These are phyloP conservation scores for Camponotus pennsylvanicus DNA, from an alignment of 1,140 invertebrate species.

Conservation along the genomic window DNA sequence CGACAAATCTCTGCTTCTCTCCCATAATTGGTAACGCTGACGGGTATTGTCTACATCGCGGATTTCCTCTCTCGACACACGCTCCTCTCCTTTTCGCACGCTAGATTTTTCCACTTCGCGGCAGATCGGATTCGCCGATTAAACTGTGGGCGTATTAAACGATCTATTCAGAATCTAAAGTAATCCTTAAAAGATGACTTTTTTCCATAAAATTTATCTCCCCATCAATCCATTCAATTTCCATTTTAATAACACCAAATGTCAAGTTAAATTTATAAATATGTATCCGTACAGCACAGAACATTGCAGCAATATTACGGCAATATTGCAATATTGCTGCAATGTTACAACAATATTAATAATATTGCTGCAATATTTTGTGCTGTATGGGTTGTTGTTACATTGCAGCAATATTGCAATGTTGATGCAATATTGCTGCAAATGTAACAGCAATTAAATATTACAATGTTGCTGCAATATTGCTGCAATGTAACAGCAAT, in stretches of 20 bases:
- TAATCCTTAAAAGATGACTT: not conserved
- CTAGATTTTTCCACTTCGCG: constrained; percentile 4
- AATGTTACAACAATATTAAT: too few species aligned
- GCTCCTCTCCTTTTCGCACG: constrained; percentile 62
- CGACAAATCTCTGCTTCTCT: constrained; percentile 66
- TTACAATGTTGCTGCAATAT: too few species aligned
- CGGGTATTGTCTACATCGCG: constrained; percentile 55
- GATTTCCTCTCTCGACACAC: constrained; percentile 20
- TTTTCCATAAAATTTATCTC: not conserved
- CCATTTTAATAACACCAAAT: not conserved
- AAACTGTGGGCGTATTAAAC: not conserved
- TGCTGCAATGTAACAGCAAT: too few species aligned
- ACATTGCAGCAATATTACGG: too few species aligned
- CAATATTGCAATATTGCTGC: too few species aligned
- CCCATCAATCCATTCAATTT: not conserved
- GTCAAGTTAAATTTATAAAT: not conserved
- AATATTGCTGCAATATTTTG: too few species aligned
- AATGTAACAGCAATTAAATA: too few species aligned
- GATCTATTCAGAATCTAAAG: not conserved
- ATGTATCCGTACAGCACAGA: too few species aligned
- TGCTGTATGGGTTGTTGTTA: too few species aligned
- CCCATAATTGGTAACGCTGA: constrained; percentile 62
- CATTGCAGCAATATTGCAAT: too few species aligned
- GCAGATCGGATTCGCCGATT: constrained; percentile 34
- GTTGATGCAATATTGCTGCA: too few species aligned